Conservation (phyloP, 2,113 vertebrate genomes). For the Oncorhynchus tshawytscha region DNA sequence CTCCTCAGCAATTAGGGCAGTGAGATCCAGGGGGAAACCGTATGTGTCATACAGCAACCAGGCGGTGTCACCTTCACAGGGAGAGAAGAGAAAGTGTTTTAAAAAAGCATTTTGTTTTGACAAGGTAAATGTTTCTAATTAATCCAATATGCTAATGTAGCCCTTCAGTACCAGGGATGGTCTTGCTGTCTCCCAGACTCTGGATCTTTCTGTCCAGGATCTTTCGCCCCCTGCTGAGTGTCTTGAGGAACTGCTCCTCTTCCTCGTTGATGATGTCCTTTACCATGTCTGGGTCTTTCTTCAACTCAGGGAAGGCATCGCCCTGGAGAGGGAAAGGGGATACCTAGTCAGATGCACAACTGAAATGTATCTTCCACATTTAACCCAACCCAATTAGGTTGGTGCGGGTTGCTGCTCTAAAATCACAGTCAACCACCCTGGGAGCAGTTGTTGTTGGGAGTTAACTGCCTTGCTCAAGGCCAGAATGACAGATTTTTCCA, state of each 20-base stretch:
- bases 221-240: conserved; percentile 92
- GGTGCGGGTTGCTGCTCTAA: no score
- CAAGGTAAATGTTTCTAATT: no score
- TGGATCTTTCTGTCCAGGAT: conserved; percentile 96
- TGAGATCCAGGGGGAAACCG: conserved; percentile 93
- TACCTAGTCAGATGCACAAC: no score
- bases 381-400: no score
- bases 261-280: conserved; percentile 98
- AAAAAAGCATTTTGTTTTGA: background rate
- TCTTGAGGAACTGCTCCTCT: conserved; percentile 95
- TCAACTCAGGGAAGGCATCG: conserved; percentile 93
- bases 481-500: no score
- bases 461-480: no score
- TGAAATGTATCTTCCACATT: no score
- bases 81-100: background rate
- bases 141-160: no score
- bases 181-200: conserved; percentile 84
- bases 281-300: conserved; percentile 95
- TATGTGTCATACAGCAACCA: conserved; percentile 98
- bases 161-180: conserved; percentile 82
- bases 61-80: conserved; percentile 86
- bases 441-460: no score
- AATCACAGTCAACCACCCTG: no score
- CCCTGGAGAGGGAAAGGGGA: conserved; percentile 71
- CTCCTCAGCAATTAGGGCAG: conserved; percentile 94